These are phyloP conservation scores for Gadopsis bispinosus DNA, from an alignment of 2,797 vertebrate species.

Conservation along the genomic window DNA sequence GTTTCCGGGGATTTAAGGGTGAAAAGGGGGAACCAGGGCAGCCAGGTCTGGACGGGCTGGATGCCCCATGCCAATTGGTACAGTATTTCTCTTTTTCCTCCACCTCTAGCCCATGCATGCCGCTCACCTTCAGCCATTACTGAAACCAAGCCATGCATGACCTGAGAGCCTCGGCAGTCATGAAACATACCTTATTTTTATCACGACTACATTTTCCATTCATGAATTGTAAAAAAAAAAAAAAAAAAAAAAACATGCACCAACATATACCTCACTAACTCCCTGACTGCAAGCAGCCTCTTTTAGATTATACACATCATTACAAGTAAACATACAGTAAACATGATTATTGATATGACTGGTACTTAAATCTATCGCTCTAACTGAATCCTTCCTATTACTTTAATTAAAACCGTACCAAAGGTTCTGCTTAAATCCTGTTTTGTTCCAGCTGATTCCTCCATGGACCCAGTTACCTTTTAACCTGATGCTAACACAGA, in stretches of 20 bases:
- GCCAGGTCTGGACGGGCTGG: slow-evolving; percentile 99
- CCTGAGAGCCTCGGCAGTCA: slow-evolving; percentile 48
- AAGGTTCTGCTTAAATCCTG: slow-evolving; percentile 33
- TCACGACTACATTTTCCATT: slow-evolving; percentile 30
- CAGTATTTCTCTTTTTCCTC: slow-evolving; percentile 99
- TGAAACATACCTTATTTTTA: slow-evolving; percentile 33
- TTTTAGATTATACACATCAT: slow-evolving; percentile 32
- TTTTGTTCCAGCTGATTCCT: slow-evolving; percentile 53
- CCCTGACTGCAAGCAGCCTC: slow-evolving; percentile 75
- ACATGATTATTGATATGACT: slow-evolving; percentile 1
- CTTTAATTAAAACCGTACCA: slow-evolving; percentile 49
- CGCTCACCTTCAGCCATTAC: slow-evolving; percentile 77
- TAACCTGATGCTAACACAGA: slow-evolving; percentile 76
- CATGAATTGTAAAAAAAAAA: not conserved
- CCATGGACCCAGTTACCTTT: slow-evolving; percentile 49
- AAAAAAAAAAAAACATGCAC: not conserved
- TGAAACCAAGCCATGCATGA: slow-evolving; percentile 68
- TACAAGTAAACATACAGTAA: slow-evolving; percentile 11
- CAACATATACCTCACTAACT: slow-evolving; percentile 56
- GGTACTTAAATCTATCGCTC: slow-evolving; percentile 41
- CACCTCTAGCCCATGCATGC: slow-evolving; percentile 88
- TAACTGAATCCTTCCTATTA: slow-evolving; percentile 64
- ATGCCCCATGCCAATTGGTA: slow-evolving; percentile 99
- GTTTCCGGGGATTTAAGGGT: slow-evolving; percentile 99
- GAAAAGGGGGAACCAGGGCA: slow-evolving; percentile 99